Conservation (phyloP, 23 tunicate genomes). For the Diplosoma virens region DNA sequence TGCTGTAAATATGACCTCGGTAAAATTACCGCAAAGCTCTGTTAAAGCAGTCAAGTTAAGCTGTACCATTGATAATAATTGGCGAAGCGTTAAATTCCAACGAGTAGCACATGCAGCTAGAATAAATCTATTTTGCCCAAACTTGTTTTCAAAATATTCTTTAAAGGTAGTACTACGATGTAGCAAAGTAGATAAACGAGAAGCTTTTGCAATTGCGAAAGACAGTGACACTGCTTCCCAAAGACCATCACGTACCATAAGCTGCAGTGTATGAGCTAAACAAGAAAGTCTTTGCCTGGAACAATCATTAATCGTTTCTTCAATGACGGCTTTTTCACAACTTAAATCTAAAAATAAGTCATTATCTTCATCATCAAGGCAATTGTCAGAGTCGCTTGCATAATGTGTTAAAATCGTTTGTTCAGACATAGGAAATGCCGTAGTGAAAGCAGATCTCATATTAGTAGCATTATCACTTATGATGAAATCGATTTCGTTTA, state of each 20-base stretch:
- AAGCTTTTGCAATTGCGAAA: constrained; percentile 20
- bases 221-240: neutral
- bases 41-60: neutral
- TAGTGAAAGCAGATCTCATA: neutral
- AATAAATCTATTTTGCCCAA: neutral
- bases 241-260: constrained; percentile 11
- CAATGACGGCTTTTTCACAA: neutral
- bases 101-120: neutral
- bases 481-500: neutral
- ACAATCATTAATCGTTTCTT: constrained; percentile 1
- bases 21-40: neutral
- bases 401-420: too few relatives aligned
- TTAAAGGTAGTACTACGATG: constrained; percentile 5
- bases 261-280: constrained; percentile 5
- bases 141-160: constrained; percentile 4
- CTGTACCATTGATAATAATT: neutral
- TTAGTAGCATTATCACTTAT: constrained; percentile 23
- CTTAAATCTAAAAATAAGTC: too few relatives aligned
- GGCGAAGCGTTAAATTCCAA: constrained; percentile 14
- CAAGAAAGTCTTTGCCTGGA: constrained; percentile 6
- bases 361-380: too few relatives aligned
- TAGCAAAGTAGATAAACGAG: constrained; percentile 1
- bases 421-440: constrained; percentile 10
- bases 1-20: constrained; percentile 6
- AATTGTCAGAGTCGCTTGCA: too few relatives aligned